These are phyloP conservation scores for Patiria pectinifera DNA, from an alignment of 53 echinoderm and acorn worm species.

Conservation along the genomic window DNA sequence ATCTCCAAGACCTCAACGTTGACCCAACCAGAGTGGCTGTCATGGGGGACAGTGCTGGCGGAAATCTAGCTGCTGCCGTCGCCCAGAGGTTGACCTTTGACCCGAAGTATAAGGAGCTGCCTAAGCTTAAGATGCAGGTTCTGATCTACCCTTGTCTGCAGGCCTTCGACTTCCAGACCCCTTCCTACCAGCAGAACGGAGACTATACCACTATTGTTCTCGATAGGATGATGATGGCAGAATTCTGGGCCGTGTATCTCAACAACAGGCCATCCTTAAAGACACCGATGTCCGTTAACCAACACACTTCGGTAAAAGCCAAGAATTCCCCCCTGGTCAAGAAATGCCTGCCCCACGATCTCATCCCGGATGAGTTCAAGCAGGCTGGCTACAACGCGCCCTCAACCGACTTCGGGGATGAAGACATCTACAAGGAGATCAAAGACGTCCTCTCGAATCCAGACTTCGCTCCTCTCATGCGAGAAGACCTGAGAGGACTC, in stretches of 20 bases:
- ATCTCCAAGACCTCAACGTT: conserved; percentile 72
- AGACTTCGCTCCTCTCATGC: conserved; percentile 78
- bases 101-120: conserved; percentile 6
- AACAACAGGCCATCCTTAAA: background rate
- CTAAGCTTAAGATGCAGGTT: conserved; percentile 16
- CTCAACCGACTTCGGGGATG: conserved; percentile 61
- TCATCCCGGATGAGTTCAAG: conserved; percentile 70
- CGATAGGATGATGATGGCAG: background rate
- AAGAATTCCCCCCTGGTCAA: conserved; percentile 62
- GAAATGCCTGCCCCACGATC: conserved; percentile 76
- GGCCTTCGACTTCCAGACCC: background rate
- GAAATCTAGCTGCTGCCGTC: conserved; percentile 81
- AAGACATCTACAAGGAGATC: conserved; percentile 68
- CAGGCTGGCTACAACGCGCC: conserved; percentile 63
- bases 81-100: conserved; percentile 77
- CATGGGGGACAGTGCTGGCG: conserved; percentile 94
- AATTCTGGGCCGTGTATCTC: conserved; percentile 59
- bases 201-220: background rate
- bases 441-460: conserved; percentile 63
- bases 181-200: conserved; percentile 4
- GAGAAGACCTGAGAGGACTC: conserved; percentile 67
- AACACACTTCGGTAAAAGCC: conserved; percentile 73
- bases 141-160: background rate
- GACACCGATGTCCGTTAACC: conserved; percentile 54
- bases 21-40: conserved; percentile 78